Base-by-base conservation (phyloP, 2,888 invertebrate genomes). In the Loripinus fragilis region DNA sequence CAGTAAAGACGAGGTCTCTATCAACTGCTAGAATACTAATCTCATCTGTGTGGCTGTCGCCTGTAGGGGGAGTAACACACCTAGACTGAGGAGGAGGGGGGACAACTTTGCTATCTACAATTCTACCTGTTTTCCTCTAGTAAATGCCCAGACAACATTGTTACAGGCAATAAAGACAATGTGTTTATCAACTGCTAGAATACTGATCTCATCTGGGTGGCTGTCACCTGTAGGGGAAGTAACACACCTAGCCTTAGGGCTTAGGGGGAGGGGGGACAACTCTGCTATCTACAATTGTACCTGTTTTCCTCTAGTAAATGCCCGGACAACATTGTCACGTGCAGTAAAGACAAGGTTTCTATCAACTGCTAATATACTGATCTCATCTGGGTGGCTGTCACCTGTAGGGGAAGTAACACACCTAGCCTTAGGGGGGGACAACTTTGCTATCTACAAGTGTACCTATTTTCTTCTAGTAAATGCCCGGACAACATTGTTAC, bases 71-170 rank as follows among this genome's bases (percentile, higher is more conserved):
- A 41, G 50, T 20, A n/a, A n/a, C n/a, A n/a, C n/a, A n/a, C n/a
- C n/a, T n/a, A n/a, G n/a, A n/a, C n/a, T n/a, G n/a, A n/a, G n/a
- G n/a, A n/a, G n/a, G n/a, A n/a, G n/a, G n/a, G n/a, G n/a, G n/a
- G n/a, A n/a, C n/a, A n/a, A n/a, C n/a, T n/a, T n/a, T n/a, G n/a
- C n/a, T n/a, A n/a, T n/a, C n/a, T n/a, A n/a, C n/a, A n/a, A n/a
- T n/a, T n/a, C n/a, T n/a, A n/a, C n/a, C 93, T 94, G 88, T 72
- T 96, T 96, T 64, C 98, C 98, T 93, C 97, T 95, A 89, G 96
- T 95, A 97, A 98, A 98, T 0, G 97, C 97, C 90, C 96, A 97
- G 87, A 98, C 95, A 20, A 95, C 94, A 88, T 96, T 96, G 38
- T 83, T 77, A 83, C 89, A 89, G 0, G 88, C 91, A 23, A 92